Percentiles rank a stretch among this genome's conserved stretches.
Conservation (phyloP, 2,797 vertebrate genomes). For the Scomberomorus guttatus region DNA sequence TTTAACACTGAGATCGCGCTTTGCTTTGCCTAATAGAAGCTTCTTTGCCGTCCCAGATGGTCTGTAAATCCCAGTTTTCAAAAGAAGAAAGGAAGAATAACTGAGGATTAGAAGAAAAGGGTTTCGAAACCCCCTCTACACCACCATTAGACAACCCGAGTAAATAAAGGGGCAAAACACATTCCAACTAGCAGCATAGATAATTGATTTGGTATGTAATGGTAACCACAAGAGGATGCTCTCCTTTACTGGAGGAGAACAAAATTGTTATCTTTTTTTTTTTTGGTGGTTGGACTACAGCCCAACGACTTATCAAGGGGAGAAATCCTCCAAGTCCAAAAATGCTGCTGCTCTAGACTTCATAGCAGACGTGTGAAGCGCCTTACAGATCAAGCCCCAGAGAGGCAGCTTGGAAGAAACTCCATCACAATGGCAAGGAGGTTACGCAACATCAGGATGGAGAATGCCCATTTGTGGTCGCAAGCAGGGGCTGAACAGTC, state of each 20-base stretch:
- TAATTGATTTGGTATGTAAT: conserved; percentile 85
- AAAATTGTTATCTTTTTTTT: conserved; percentile 59
- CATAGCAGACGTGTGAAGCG: conserved; percentile 66
- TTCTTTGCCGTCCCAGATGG: conserved; percentile 71
- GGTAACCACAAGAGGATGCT: conserved; percentile 67
- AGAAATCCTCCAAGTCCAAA: conserved; percentile 71
- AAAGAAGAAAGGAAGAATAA: conserved; percentile 79
- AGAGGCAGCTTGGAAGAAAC: conserved; percentile 68
- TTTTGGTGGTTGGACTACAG: conserved; percentile 64
- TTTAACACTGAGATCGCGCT: conserved; percentile 64
- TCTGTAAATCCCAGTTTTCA: conserved; percentile 81
- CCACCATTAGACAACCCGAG: conserved; percentile 69
- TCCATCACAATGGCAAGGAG: conserved; percentile 72
- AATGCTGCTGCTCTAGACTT: conserved; percentile 64
- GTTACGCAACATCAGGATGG: conserved; percentile 78
- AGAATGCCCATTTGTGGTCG: conserved; percentile 70
- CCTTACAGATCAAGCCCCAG: conserved; percentile 69
- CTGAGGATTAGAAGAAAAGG: conserved; percentile 80
- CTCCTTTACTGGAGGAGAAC: conserved; percentile 60
- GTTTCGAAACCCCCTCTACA: conserved; percentile 61
- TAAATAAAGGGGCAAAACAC: conserved; percentile 73
- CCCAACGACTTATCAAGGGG: conserved; percentile 46
- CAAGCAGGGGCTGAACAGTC: conserved; percentile 57
- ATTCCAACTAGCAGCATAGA: conserved; percentile 77
- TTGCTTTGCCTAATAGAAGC: conserved; percentile 71